These are phyloP conservation scores for Podiceps cristatus DNA, from an alignment of 2,113 vertebrate genomes.

Conservation along the genomic window DNA sequence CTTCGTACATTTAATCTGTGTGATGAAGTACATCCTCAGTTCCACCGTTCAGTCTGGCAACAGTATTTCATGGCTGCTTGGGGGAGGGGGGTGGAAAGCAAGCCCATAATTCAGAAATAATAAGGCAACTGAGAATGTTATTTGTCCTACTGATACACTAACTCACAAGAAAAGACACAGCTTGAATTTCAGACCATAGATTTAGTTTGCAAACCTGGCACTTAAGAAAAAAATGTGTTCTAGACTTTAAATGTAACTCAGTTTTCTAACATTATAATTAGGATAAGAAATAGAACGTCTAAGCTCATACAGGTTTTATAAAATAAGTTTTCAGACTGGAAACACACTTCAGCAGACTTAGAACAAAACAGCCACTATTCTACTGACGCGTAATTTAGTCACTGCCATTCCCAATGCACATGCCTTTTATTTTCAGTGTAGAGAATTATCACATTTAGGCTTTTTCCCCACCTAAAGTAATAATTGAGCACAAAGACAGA, in stretches of 20 bases:
- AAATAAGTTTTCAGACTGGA: neutral
- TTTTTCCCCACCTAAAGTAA: neutral
- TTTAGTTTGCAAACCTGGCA: neutral
- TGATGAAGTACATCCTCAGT: neutral
- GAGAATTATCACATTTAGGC: neutral
- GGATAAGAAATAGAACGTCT: neutral
- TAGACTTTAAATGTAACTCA: neutral
- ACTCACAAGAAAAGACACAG: neutral
- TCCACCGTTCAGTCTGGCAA: neutral
- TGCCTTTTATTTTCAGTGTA: neutral
- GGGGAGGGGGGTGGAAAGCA: neutral
- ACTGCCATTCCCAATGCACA: neutral
- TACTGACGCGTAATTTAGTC: neutral
- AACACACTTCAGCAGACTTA: neutral
- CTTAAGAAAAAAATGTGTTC: neutral
- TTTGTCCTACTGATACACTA: neutral
- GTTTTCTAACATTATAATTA: neutral
- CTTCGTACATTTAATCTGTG: neutral
- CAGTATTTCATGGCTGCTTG: neutral
- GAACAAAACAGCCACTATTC: neutral
- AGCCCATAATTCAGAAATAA: slow-evolving; percentile 1
- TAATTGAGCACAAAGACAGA: neutral
- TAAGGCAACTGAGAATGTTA: neutral
- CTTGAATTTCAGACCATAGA: neutral
- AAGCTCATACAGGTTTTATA: accelerated